These are phyloP conservation scores for Acanthosepion esculentum DNA, from an alignment of 2,888 invertebrate genomes.

Conservation along the genomic window DNA sequence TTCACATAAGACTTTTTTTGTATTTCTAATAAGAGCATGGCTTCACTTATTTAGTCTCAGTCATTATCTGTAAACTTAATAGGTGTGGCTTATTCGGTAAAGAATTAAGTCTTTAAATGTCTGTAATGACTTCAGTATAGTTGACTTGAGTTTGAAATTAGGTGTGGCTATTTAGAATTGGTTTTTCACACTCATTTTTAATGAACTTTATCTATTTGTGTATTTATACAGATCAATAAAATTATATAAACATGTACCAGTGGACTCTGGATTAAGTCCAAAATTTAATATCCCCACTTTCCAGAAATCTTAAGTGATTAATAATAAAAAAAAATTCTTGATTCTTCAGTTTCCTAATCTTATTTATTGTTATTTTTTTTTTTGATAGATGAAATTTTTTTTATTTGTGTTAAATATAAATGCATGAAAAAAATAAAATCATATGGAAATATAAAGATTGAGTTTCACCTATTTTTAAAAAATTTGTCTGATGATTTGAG, in stretches of 20 bases:
- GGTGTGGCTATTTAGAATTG: neutral
- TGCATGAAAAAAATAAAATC: neutral
- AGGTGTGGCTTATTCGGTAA: constrained; percentile 7
- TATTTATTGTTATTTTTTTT: neutral
- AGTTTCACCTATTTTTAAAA: too few relatives aligned
- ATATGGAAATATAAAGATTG: neutral
- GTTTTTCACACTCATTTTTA: neutral
- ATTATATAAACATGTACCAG: neutral
- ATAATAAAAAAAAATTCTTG: neutral
- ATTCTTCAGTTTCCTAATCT: neutral
- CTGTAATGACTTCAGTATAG: neutral
- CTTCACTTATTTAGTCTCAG: neutral
- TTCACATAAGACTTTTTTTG: too few relatives aligned
- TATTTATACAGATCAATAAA: neutral
- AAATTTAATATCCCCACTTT: neutral
- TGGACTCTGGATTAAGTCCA: neutral
- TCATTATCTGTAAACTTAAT: neutral
- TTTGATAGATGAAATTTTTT: neutral
- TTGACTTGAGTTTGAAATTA: neutral
- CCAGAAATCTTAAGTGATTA: neutral
- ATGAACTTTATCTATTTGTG: neutral
- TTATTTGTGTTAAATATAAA: neutral
- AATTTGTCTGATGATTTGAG: too few relatives aligned
- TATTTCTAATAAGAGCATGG: too few relatives aligned
- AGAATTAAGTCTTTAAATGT: constrained; percentile 33